Evolutionary conservation across 1,140 invertebrate genomes (phyloP).

Genomic region (Scaptomyza hsui): DNA sequence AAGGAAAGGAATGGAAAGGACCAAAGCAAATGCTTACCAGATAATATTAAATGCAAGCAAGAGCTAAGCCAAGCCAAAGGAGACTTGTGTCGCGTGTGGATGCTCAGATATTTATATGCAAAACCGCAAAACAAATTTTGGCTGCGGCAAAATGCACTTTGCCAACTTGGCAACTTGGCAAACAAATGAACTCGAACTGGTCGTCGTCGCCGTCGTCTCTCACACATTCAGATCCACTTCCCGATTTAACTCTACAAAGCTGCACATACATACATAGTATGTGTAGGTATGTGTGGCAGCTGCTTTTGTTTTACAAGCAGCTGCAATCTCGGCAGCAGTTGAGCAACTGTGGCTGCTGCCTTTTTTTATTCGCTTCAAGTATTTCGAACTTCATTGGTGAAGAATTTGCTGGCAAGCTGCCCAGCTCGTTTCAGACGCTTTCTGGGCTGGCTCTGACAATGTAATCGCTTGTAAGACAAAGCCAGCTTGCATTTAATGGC

Average conservation of each 20-base stretch:
- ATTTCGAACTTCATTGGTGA: slow-evolving; percentile 52
- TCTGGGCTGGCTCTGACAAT: slow-evolving; percentile 35
- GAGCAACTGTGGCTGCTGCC: slow-evolving; percentile 33
- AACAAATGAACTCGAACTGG: slow-evolving; percentile 71
- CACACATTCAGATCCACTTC: slow-evolving; percentile 3
- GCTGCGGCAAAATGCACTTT: slow-evolving; percentile 72
- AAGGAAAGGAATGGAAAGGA: background rate
- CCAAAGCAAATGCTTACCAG: slow-evolving; percentile 52
- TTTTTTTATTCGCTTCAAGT: slow-evolving; percentile 45
- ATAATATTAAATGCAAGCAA: slow-evolving; percentile 61
- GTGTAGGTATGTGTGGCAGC: slow-evolving; percentile 31
- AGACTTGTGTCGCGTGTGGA: slow-evolving; percentile 28
- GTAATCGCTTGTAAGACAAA: slow-evolving; percentile 63
- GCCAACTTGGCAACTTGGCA: slow-evolving; percentile 67
- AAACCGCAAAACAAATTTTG: slow-evolving; percentile 75
- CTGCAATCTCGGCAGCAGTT: slow-evolving; percentile 46
- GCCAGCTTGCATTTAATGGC: slow-evolving; percentile 48
- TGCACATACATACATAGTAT: slow-evolving; percentile 3
- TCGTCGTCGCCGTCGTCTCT: slow-evolving; percentile 1
- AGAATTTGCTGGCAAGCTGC: slow-evolving; percentile 52
- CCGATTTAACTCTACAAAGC: slow-evolving; percentile 12
- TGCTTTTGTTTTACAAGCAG: slow-evolving; percentile 36
- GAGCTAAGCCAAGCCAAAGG: background rate
- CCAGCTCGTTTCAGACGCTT: slow-evolving; percentile 16
- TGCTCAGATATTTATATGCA: slow-evolving; percentile 58